Conservation (phyloP, 2,888 invertebrate genomes). For the Neria commutata region DNA sequence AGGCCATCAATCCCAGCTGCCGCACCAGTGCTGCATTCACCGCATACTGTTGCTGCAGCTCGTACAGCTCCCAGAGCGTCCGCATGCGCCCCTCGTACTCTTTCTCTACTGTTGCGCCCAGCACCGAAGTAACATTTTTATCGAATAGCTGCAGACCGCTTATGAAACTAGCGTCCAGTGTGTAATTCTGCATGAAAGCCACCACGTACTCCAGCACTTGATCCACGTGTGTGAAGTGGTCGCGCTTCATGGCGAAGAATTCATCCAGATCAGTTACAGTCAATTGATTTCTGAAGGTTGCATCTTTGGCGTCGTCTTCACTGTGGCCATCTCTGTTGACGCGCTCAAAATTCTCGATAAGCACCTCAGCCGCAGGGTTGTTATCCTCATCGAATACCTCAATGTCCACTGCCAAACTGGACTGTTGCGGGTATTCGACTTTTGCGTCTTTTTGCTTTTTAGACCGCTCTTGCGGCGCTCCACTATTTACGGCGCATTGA, state of each 20-base stretch:
- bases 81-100: conserved; percentile 47
- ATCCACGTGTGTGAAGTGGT: conserved; percentile 35
- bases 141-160: conserved; percentile 45
- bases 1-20: conserved; percentile 38
- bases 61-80: conserved; percentile 51
- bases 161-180: conserved; percentile 49
- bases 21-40: conserved; percentile 44
- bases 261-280: conserved; percentile 49
- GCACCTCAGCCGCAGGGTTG: conserved; percentile 47
- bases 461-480: not conserved
- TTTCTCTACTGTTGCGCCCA: conserved; percentile 43
- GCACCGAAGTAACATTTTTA: conserved; percentile 34
- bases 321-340: conserved; percentile 40
- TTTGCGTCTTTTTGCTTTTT: not conserved
- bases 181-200: conserved; percentile 48
- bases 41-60: conserved; percentile 46
- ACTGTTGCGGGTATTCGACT: not conserved
- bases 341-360: conserved; percentile 50
- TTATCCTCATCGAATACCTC: conserved; percentile 54
- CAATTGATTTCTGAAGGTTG: conserved; percentile 37
- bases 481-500: conserved; percentile 19
- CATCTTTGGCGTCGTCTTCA: not conserved
- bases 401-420: conserved; percentile 49
- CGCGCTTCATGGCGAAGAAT: conserved; percentile 38
- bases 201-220: conserved; percentile 39